Evolutionary conservation across 2,113 vertebrate genomes (phyloP).

Genomic region (Felis catus): DNA sequence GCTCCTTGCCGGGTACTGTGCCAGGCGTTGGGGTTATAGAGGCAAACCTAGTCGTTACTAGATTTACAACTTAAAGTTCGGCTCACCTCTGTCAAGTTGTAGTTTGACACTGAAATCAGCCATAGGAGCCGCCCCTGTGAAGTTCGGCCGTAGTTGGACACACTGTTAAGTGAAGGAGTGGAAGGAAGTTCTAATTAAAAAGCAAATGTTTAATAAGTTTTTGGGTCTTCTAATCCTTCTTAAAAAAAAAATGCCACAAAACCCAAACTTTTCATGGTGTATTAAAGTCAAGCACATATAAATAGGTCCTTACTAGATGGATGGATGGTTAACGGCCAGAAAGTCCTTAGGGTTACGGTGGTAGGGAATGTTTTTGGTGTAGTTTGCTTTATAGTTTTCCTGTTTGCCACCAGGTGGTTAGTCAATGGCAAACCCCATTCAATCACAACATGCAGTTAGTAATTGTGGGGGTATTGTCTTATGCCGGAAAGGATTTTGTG

Average conservation of each 20-base stretch:
- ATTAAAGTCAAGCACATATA: constrained; percentile 14
- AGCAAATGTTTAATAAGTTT: constrained; percentile 41
- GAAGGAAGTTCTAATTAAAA: constrained; percentile 58
- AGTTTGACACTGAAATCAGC: constrained; percentile 13
- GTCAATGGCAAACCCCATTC: not conserved
- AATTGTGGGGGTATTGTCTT: not conserved
- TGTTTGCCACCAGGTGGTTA: not conserved
- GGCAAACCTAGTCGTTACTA: not conserved
- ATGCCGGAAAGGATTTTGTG: not conserved
- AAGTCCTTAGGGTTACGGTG: not conserved
- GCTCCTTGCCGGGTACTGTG: not conserved
- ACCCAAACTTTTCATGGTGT: not conserved
- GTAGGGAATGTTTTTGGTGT: not conserved
- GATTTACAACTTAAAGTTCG: constrained; percentile 45
- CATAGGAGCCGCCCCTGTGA: not conserved
- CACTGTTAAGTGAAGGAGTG: constrained; percentile 16
- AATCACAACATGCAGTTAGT: not conserved
- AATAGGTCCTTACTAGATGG: not conserved
- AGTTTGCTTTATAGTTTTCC: not conserved
- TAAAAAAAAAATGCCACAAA: not conserved
- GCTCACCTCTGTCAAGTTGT: not conserved
- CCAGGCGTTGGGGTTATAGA: constrained; percentile 22
- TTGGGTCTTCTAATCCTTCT: not conserved
- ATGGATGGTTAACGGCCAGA: not conserved
- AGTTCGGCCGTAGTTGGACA: constrained; percentile 1